Evolutionary conservation across 2,113 vertebrate genomes (phyloP), one percentile per base, ranked within the genome.

Genomic region (Rhadina sibilatrix): DNA sequence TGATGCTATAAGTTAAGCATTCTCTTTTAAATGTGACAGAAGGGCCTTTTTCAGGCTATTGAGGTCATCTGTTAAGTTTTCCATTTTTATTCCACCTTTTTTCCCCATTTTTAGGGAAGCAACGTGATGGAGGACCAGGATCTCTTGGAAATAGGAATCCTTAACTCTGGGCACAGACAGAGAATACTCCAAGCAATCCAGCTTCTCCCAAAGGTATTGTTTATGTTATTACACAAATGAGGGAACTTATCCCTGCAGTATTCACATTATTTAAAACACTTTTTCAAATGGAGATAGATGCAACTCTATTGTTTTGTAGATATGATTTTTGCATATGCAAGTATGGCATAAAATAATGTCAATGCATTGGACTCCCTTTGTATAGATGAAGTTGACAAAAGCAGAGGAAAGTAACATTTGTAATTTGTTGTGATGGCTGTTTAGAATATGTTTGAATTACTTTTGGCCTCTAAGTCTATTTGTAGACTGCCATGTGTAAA

Each of bases 111-210:
- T 95, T 97, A 99, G 99, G 99, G 99, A 97, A 99, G 99, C 95
- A 99, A 99, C 64, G 99, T 99, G 90, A 99, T 99, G 98, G 99
- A 99, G 91, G 99, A 99, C 97, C 99, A 99, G 96, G 99, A 99
- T 97, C 98, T 99, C 97, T 97, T 99, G 97, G 99, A 99, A 98
- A 99, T 99, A 77, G 99, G 99, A 91, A 99, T 99, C 94, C 98
- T 99, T 95, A 99, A 99, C 97, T 99, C 99, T 65, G 98, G 99
- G 78, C 99, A 99, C 97, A 98, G 99, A 96, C 99, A 99, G 92
- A 99, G 99, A 95, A 99, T 99, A 97, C 98, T 99, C n/a, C 99
- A 99, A 98, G 99, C 99, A 93, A 99, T 99, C 88, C 99, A 99
- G 88, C 98, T 99, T 90, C 98, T 99, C 97, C 99, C 99, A 96